These are phyloP conservation scores for Stercorarius parasiticus DNA, from an alignment of 2,113 vertebrate species.

Conservation along the genomic window DNA sequence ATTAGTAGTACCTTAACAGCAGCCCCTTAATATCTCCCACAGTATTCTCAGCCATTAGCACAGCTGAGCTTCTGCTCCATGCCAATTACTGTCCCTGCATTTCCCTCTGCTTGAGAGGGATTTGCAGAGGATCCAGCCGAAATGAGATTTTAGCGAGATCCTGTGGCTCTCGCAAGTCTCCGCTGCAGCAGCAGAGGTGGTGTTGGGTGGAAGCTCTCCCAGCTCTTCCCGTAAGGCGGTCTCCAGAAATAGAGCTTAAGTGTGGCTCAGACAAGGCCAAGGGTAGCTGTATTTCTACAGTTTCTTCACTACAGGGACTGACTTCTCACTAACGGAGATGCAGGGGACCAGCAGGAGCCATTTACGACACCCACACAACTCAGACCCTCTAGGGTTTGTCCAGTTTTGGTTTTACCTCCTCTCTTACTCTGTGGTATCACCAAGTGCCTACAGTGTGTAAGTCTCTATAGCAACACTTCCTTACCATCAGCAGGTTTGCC, in stretches of 20 bases:
- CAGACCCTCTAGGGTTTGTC: background rate
- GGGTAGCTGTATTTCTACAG: background rate
- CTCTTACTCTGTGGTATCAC: background rate
- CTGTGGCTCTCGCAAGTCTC: background rate
- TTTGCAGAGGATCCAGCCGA: background rate
- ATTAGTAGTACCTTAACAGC: constrained; percentile 26
- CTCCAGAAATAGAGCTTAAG: background rate
- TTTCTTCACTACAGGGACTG: background rate
- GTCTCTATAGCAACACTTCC: background rate
- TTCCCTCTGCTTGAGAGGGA: background rate
- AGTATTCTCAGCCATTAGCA: background rate
- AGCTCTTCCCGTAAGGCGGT: rapidly evolving
- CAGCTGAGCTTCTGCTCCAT: background rate
- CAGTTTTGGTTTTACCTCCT: background rate
- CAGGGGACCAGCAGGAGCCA: background rate
- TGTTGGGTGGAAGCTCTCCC: background rate
- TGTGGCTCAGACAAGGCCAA: background rate
- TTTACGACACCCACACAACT: background rate
- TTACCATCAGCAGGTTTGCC: background rate
- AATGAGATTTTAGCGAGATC: background rate
- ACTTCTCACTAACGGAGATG: background rate
- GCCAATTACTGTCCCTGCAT: background rate
- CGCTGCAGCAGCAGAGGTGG: background rate
- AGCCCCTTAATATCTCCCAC: constrained; percentile 47
- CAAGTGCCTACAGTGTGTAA: background rate